Base-by-base conservation (phyloP, 2,113 vertebrate genomes). In the Carollia perspicillata region DNA sequence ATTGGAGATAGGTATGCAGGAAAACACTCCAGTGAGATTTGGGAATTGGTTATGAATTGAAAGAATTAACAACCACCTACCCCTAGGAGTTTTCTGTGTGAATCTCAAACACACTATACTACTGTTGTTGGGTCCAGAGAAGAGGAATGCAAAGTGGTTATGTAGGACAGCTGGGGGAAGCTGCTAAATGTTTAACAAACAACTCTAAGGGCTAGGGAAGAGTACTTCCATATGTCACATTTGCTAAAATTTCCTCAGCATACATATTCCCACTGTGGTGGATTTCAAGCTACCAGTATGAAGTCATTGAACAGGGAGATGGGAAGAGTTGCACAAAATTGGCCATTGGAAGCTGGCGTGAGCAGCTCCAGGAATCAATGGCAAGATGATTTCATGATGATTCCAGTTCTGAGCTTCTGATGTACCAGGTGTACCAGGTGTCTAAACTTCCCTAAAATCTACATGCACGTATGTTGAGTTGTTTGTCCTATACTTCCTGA, bases 221-320 rank as follows among this genome's bases (percentile, higher is more conserved):
- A 35, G 35, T 11, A 65, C 3, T 30, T 3, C 28, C 14, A 6
- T 6, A 6, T 17, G 7, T 22, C 58, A 7, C 12, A 65, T 28
- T 77, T 83, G 80, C 47, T 83, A 47, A 83, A 30, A 35, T 72
- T 49, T 44, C 30, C 12, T 72, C 8, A 47, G 8, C 10, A 5
- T 49, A 30, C 30, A 47, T 20, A 51, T 30, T 11, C 5, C 26
- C 58, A 30, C 30, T 0, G 0, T 6, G 55, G 44, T 13, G 42
- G 4, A 72, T 72, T 66, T 84, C 30, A 66, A 49, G 60, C 18
- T 66, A 58, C 30, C 33, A 44, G 22, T 14, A 40, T n/a, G 30
- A 81, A 65, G 26, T 35, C 26, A 51, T 4, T n/a, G 20, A 77
- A 40, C 26, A 84, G 28, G 2, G 47, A 84, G 11, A 51, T 4